Conservation (phyloP, 2,888 invertebrate genomes). For the Lepidocyrtoides sp. region DNA sequence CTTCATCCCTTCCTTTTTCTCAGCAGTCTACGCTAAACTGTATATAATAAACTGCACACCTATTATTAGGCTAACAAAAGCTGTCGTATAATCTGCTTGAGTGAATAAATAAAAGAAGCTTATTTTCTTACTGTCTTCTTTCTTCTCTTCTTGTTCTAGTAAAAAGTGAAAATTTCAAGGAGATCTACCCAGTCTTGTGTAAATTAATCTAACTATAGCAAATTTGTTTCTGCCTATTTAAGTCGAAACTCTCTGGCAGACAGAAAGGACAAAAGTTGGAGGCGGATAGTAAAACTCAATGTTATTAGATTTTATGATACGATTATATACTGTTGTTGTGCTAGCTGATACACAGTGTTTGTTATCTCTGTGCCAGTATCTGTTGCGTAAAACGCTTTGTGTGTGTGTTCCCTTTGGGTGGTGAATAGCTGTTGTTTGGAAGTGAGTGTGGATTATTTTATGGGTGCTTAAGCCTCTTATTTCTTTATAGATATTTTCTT, state of each 20-base stretch:
- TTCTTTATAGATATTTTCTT: conserved; percentile 63
- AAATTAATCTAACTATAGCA: conserved; percentile 55
- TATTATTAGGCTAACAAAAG: conserved; percentile 34
- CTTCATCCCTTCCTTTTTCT: conserved; percentile 9
- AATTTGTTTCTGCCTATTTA: conserved; percentile 38
- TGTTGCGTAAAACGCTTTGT: conserved; percentile 49
- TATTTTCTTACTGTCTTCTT: conserved; percentile 32
- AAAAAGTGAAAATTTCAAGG: conserved; percentile 68
- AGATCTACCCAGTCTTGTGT: conserved; percentile 27
- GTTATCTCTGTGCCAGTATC: background rate
- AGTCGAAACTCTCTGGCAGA: background rate
- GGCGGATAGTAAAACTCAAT: background rate
- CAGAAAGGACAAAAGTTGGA: background rate
- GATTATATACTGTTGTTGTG: conserved; percentile 36
- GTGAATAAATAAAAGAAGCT: conserved; percentile 58
- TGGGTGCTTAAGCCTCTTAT: conserved; percentile 77
- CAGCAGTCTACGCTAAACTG: background rate
- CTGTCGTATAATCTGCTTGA: conserved; percentile 59
- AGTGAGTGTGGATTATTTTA: conserved; percentile 73
- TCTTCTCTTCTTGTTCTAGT: background rate
- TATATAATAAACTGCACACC: background rate
- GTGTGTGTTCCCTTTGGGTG: background rate
- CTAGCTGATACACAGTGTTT: background rate
- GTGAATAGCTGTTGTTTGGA: conserved; percentile 19
- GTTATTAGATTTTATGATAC: conserved; percentile 69